Conservation (phyloP, 2,113 vertebrate genomes). For the Mellivora capensis region DNA sequence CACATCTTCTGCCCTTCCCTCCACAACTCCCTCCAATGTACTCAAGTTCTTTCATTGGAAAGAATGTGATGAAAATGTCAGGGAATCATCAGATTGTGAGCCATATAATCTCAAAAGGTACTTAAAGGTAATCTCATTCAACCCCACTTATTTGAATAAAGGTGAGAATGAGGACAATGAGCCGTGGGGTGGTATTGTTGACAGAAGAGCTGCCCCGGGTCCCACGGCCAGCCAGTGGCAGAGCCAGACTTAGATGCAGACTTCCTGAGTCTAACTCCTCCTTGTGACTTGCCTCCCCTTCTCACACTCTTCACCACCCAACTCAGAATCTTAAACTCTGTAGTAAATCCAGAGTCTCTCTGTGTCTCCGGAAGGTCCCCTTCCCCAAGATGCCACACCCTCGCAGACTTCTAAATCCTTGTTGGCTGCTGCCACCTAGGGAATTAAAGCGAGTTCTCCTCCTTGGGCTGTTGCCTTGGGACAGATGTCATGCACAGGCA, state of each 20-base stretch:
- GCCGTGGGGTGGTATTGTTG: accelerated
- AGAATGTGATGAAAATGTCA: neutral
- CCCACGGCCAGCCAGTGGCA: neutral
- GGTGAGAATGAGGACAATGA: neutral
- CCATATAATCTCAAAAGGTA: neutral
- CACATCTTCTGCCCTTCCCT: neutral
- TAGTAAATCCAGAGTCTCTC: neutral
- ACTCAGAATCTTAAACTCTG: neutral
- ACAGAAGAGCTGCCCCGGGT: neutral
- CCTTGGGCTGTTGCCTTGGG: neutral
- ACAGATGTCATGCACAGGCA: accelerated
- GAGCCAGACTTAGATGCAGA: neutral
- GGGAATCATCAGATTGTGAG: neutral
- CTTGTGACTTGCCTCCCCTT: neutral
- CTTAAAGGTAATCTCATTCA: neutral
- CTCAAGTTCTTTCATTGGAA: neutral
- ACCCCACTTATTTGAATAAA: neutral
- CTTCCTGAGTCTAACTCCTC: neutral
- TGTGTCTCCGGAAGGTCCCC: neutral
- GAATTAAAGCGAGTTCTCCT: neutral
- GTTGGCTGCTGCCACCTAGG: constrained; percentile 53
- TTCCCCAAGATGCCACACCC: neutral
- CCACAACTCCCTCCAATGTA: neutral
- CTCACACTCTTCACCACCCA: neutral
- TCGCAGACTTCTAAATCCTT: neutral